phyloP scores from a whole-genome alignment of 2,797 vertebrate species.

The Sebastiscus albofasciatus region DNA sequence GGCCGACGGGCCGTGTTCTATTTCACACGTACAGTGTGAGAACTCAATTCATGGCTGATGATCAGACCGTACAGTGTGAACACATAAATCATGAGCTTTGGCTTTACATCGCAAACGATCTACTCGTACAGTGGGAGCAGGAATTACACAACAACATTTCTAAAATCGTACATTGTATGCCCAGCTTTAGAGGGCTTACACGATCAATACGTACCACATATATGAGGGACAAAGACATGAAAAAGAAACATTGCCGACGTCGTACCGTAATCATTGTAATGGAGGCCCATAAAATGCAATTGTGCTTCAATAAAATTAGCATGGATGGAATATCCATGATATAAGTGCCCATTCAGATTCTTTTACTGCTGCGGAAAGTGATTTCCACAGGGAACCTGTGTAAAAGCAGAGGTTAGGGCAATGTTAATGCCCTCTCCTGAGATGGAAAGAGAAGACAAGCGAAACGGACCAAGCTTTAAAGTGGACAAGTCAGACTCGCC shows the following conservation, averaged over 20 bases:
- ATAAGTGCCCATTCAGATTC: background rate
- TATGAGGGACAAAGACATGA: background rate
- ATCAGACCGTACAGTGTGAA: too few relatives aligned
- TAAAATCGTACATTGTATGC: background rate
- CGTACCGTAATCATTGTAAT: background rate
- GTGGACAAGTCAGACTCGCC: slow-evolving; percentile 32
- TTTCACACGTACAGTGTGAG: too few relatives aligned
- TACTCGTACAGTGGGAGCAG: too few relatives aligned
- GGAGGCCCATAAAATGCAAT: background rate
- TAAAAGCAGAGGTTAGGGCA: background rate
- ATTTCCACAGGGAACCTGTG: background rate
- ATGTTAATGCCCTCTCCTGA: slow-evolving; percentile 23
- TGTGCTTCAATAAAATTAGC: background rate
- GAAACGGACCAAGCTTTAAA: slow-evolving; percentile 20
- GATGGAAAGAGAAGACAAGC: slow-evolving; percentile 26
- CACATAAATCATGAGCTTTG: too few relatives aligned
- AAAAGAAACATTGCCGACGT: background rate
- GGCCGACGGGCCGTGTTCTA: too few relatives aligned
- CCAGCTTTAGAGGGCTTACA: background rate
- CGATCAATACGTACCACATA: background rate
- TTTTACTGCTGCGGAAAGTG: background rate
- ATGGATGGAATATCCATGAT: background rate
- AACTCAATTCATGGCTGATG: too few relatives aligned
- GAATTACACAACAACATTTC: background rate
- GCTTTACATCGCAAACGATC: too few relatives aligned